Conservation (phyloP, 1,140 invertebrate genomes). For the Oscheius sp. region DNA sequence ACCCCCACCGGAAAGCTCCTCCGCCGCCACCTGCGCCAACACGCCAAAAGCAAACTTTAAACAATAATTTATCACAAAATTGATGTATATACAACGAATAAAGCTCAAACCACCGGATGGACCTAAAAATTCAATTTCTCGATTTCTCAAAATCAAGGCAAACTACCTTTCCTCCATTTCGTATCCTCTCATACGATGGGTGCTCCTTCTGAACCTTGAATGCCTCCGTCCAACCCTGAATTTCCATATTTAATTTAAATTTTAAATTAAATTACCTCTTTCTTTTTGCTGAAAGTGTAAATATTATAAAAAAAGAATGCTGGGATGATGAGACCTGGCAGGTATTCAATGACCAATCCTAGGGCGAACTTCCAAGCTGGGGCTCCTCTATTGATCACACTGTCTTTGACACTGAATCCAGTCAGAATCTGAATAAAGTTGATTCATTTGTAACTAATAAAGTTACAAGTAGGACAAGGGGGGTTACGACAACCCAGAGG, state of each 20-base stretch:
- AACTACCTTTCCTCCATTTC: background rate
- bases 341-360: background rate
- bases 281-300: background rate
- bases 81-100: too few species aligned
- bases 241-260: background rate
- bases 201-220: background rate
- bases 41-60: slow-evolving; percentile 2
- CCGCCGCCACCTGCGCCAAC: slow-evolving; percentile 8
- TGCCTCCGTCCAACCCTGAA: background rate
- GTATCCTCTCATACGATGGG: background rate
- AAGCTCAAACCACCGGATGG: too few species aligned
- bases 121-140: background rate
- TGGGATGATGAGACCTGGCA: background rate
- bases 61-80: too few species aligned
- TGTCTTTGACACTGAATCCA: too few species aligned
- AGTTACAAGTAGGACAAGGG: background rate
- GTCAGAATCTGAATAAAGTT: too few species aligned
- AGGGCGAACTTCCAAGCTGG: too few species aligned
- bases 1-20: slow-evolving; percentile 27
- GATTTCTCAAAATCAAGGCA: too few species aligned
- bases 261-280: background rate
- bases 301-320: background rate
- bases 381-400: too few species aligned
- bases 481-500: background rate
- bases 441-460: too few species aligned